These are phyloP conservation scores for Phymastichus coffea DNA, from an alignment of 1,140 invertebrate genomes.

Conservation along the genomic window DNA sequence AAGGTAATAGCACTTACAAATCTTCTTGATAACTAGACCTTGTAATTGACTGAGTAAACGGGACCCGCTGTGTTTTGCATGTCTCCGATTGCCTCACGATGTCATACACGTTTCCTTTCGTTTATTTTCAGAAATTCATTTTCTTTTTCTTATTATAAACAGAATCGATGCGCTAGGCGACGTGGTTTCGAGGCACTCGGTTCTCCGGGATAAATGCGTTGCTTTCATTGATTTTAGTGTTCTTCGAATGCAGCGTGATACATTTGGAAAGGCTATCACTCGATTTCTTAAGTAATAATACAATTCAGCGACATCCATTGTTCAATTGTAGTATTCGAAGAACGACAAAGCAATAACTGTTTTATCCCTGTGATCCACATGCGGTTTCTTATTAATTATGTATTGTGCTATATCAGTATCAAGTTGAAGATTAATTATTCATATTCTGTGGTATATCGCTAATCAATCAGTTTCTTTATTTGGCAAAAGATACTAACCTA, in stretches of 20 bases:
- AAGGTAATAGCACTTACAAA: conserved; percentile 52
- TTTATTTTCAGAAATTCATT: no score
- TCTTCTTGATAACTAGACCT: conserved; percentile 43
- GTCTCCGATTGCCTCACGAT: no score
- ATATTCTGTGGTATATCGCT: conserved; percentile 13
- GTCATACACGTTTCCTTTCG: no score
- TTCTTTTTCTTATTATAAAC: not conserved
- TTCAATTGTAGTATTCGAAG: no score
- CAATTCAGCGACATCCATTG: no score
- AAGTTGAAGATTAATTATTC: conserved; percentile 24
- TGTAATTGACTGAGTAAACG: conserved; percentile 27
- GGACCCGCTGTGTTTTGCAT: no score
- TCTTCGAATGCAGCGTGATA: no score
- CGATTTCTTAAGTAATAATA: no score
- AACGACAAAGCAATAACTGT: no score
- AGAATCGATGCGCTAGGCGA: conserved; percentile 8
- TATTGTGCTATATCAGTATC: conserved; percentile 19
- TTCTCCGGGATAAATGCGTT: conserved; percentile 12
- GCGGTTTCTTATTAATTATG: conserved; percentile 24
- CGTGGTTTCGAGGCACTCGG: conserved; percentile 7
- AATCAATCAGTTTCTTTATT: conserved; percentile 26
- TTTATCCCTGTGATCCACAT: no score
- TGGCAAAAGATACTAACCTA: conserved; percentile 6
- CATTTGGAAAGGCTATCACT: no score
- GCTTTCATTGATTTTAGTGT: conserved; percentile 18